phyloP scores from a whole-genome alignment of 1,140 invertebrate species.

The Neotoxoptera formosana region DNA sequence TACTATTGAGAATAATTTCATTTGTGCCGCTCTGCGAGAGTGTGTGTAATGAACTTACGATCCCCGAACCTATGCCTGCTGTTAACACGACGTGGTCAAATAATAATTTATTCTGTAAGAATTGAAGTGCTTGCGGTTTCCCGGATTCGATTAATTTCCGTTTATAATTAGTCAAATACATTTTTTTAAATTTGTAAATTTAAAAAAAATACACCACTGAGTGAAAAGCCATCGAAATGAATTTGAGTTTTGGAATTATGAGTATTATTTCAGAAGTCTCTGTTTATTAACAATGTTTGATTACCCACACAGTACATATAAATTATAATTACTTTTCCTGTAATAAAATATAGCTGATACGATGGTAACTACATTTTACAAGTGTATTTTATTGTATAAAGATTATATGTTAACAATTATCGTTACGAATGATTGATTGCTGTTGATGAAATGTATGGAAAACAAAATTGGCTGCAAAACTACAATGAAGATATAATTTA shows the following conservation, averaged over 20 bases:
- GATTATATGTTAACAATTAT: no score
- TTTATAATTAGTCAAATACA: neutral
- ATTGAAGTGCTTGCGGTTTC: neutral
- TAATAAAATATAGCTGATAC: no score
- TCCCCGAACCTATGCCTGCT: neutral
- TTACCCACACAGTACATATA: neutral
- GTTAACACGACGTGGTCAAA: neutral
- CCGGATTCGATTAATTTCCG: neutral
- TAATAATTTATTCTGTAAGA: neutral
- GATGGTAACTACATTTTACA: no score
- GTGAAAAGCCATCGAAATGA: neutral
- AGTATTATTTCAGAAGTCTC: neutral
- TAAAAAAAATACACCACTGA: neutral
- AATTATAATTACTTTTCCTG: no score
- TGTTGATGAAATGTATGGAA: no score
- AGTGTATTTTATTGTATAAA: no score
- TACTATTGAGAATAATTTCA: neutral
- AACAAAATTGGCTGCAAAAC: no score
- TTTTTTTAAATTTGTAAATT: neutral
- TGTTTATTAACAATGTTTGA: neutral
- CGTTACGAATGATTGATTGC: no score
- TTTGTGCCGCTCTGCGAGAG: neutral
- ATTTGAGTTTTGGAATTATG: neutral
- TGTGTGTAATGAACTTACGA: neutral
- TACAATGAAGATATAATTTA: no score